phyloP scores from a whole-genome alignment of 2,888 invertebrate genomes.

The Agapostemon virescens region DNA sequence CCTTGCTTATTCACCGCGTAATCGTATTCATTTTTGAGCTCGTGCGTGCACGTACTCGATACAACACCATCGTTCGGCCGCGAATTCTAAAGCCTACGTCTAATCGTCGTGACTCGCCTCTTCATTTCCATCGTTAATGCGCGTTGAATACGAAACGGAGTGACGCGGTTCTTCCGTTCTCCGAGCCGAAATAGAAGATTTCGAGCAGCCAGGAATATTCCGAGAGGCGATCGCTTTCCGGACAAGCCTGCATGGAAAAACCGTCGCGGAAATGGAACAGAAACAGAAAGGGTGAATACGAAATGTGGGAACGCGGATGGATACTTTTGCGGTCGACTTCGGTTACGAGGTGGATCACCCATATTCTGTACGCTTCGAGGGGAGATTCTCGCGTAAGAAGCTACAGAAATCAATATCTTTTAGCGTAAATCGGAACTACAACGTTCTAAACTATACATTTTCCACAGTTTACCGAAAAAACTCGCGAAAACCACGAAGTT shows the following conservation, averaged over 20 bases:
- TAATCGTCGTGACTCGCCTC: constrained; percentile 32
- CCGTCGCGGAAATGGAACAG: not conserved
- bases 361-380: not conserved
- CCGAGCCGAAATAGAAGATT: not conserved
- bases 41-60: constrained; percentile 44
- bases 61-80: constrained; percentile 56
- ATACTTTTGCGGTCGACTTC: not conserved
- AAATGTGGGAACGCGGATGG: not conserved
- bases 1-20: constrained; percentile 53
- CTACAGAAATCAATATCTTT: no score
- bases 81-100: constrained; percentile 48
- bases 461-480: no score
- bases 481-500: no score
- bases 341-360: not conserved
- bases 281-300: not conserved
- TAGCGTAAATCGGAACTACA: no score
- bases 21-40: constrained; percentile 59
- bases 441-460: no score
- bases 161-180: constrained; percentile 13
- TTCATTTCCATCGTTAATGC: constrained; percentile 6
- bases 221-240: not conserved
- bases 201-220: not conserved
- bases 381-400: not conserved
- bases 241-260: not conserved
- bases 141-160: constrained; percentile 23